A percentile compares a stretch with the other conserved stretches of the same genome.
Evolutionary conservation across 2,797 vertebrate species (phyloP).

Genomic region (Hypotaenidia philippensis): DNA sequence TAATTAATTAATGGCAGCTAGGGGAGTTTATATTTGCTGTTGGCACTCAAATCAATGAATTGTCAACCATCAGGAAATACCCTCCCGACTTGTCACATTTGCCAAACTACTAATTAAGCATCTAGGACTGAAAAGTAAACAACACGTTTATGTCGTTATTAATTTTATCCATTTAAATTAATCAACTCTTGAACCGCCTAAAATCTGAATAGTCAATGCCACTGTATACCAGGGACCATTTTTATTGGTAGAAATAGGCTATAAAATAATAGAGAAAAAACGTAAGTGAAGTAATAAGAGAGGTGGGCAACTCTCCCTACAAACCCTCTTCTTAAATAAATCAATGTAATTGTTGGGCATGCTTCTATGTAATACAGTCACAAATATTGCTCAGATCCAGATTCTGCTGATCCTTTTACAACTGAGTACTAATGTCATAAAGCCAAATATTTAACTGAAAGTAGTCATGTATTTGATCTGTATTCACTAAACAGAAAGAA

Average conservation of each 20-base stretch:
- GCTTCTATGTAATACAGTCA: background rate
- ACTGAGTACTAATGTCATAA: background rate
- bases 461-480: background rate
- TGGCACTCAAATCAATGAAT: slow-evolving; percentile 21
- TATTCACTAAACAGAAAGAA: background rate
- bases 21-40: slow-evolving; percentile 39
- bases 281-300: background rate
- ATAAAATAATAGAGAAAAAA: background rate
- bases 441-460: background rate
- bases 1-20: slow-evolving; percentile 50
- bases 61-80: slow-evolving; percentile 33
- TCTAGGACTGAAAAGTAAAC: background rate
- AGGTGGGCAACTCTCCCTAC: background rate
- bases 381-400: background rate
- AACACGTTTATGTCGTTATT: background rate
- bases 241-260: background rate
- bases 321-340: background rate
- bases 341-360: background rate
- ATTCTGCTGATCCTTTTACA: background rate
- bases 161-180: background rate
- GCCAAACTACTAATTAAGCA: slow-evolving; percentile 34
- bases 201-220: background rate
- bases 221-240: background rate
- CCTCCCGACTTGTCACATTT: slow-evolving; percentile 27
- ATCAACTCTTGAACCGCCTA: background rate